Base-by-base conservation (phyloP, 2,113 vertebrate species). In the Bufo bufo region DNA sequence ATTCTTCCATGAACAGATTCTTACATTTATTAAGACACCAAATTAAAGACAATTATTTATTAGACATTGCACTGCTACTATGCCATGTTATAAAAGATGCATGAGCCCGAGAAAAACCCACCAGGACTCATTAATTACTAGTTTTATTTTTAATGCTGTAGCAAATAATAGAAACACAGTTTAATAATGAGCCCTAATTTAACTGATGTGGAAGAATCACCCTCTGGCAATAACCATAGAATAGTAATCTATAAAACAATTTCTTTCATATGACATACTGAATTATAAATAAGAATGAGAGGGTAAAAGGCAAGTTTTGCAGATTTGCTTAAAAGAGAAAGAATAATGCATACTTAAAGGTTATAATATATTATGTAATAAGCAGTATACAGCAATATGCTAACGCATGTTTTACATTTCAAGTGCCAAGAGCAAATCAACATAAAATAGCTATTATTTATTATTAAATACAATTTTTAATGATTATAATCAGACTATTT, bases 141-240 rank as follows among this genome's bases (percentile, higher is more conserved):
- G 84, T 63, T 87, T 43, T 9, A 84, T 90, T 89, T 7, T 69
- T 81, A 90, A 84, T 8, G 9, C 3, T 47, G 7, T 82, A 86
- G 74, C 43, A 87, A 85, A 87, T 90, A 90, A 87, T 74, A 90
- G 90, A 89, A 0, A 1, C 69, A 65, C 86, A 85, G 90, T 92
- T 90, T 92, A 79, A 78, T 90, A 90, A 90, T 88, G 13, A 91
- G 47, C 6, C 49, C n/a, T 83, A n/a, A 89, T 90, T 91, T 91
- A 4, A 0, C 6, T 90, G 84, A 87, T 45, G 10, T 56, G 90
- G 49, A 7, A 86, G 63, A 71, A 90, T 86, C 66, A 77, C 79
- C 87, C 80, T 78, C 82, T 86, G 90, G 90, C 89, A 89, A 90
- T 9, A 89, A 88, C 43, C 61, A 10, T 16, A 11, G 45, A 63